Conservation (phyloP, 2,113 vertebrate genomes). For the Gnathochromis pfefferi region DNA sequence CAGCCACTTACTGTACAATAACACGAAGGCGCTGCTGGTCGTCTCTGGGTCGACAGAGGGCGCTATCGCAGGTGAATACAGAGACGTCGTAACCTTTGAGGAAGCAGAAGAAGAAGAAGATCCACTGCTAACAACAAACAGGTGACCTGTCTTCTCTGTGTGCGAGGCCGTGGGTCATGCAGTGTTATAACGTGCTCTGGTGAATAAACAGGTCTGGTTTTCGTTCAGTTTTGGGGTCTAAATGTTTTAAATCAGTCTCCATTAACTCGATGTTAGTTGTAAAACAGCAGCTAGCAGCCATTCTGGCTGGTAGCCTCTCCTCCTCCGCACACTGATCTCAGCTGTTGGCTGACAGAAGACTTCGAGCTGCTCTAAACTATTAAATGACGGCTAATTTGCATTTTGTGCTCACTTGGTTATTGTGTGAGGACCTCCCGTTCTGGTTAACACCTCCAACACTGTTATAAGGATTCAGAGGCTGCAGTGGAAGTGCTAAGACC, state of each 20-base stretch:
- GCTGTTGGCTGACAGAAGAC: background rate
- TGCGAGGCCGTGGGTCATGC: background rate
- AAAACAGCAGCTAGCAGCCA: accelerated
- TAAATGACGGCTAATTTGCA: background rate
- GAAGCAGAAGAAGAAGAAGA: background rate
- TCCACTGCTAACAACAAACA: accelerated
- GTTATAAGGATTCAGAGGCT: background rate
- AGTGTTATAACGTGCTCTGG: background rate
- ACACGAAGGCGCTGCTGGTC: accelerated
- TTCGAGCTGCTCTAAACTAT: background rate
- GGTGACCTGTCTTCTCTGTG: accelerated
- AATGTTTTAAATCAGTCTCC: background rate
- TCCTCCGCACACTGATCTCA: background rate
- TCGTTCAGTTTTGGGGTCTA: background rate
- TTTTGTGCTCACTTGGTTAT: background rate
- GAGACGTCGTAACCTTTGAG: accelerated
- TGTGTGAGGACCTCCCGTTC: background rate
- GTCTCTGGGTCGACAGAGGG: background rate
- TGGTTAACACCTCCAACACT: background rate
- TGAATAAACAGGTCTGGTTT: background rate
- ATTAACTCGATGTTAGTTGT: background rate
- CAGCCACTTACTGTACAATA: background rate
- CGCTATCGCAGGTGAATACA: background rate
- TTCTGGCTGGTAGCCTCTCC: background rate
- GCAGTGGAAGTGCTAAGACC: background rate